Evolutionary conservation across 1,140 invertebrate species (phyloP).

Genomic region (Nymphalis io): DNA sequence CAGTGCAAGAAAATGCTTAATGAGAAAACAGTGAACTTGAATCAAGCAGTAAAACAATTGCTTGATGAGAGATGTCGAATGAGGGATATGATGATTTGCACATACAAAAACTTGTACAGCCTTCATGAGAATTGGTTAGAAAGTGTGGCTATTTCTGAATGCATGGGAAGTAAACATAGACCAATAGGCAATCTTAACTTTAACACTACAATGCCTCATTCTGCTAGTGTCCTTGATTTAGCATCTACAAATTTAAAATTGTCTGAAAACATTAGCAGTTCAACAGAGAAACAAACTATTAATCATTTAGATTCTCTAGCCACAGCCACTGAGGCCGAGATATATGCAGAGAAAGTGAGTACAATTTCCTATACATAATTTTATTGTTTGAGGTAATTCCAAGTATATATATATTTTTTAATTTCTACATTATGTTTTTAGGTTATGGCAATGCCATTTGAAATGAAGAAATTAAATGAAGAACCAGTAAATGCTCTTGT

Average conservation of each 20-base stretch:
- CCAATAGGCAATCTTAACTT: constrained; percentile 77
- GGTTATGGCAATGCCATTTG: constrained; percentile 69
- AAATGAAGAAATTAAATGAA: constrained; percentile 61
- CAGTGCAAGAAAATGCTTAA: constrained; percentile 90
- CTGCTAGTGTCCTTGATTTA: constrained; percentile 75
- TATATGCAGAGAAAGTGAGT: constrained; percentile 68
- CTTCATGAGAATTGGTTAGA: constrained; percentile 78
- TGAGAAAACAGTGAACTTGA: constrained; percentile 88
- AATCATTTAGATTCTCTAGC: constrained; percentile 65
- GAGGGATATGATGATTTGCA: constrained; percentile 85
- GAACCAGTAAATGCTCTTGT: constrained; percentile 69
- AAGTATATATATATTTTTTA: constrained; percentile 11
- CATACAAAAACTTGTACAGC: constrained; percentile 84
- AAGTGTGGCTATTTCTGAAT: constrained; percentile 70
- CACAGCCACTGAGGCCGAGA: constrained; percentile 70
- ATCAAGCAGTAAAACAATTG: constrained; percentile 87
- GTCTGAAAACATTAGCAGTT: constrained; percentile 75
- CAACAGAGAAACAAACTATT: constrained; percentile 69
- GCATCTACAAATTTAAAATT: constrained; percentile 74
- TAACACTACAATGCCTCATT: constrained; percentile 69
- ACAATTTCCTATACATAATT: neutral
- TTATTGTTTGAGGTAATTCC: neutral
- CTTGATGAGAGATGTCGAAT: constrained; percentile 88
- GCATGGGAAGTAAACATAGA: constrained; percentile 59
- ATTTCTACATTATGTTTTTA: constrained; percentile 50